Evolutionary conservation across 2,888 invertebrate genomes (phyloP), one percentile per base, ranked within the genome.

Genomic region (Digitonthophagus gazella): DNA sequence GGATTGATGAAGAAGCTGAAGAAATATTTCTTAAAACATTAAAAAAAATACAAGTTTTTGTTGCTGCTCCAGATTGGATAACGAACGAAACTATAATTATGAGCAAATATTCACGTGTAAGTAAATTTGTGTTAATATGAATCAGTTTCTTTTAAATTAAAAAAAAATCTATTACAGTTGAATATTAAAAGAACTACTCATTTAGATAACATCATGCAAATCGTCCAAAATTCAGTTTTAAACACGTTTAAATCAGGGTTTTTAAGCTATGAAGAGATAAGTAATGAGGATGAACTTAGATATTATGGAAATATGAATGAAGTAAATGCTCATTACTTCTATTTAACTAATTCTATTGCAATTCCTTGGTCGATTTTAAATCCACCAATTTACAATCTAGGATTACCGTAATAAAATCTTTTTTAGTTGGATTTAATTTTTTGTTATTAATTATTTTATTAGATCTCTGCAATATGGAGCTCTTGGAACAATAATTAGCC

Each of bases 311-410:
- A 18, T 19, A 18, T 63, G 4, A 63, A 15, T 20, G 63, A 18
- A 16, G 93, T 93, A 0, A 93, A 93, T 76, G 93, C 93, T 0
- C 92, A 90, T 78, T 92, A 93, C 77, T 91, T 8, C 16, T 5
- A 2, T n/a, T 57, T n/a, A 11, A 6, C 1, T 16, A 15, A 14
- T 1, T 5, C 18, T 63, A 5, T 63, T 15, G 18, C 14, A 14
- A 63, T 94, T 71, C 93, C 94, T 61, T 87, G 91, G 78, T 93
- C 91, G 74, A 93, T 94, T 81, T 84, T 93, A 73, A 93, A 93
- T 81, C 90, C 90, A 82, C 93, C 93, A 15, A 92, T 93, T 83
- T 94, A 92, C 81, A 88, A 92, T 81, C 86, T 93, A 80, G 93
- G 93, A 75, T 84, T 93, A 71, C 91, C 93, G 93, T 71, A 57